phyloP scores from a whole-genome alignment of 2,797 vertebrate genomes.

The Tapirus indicus region DNA sequence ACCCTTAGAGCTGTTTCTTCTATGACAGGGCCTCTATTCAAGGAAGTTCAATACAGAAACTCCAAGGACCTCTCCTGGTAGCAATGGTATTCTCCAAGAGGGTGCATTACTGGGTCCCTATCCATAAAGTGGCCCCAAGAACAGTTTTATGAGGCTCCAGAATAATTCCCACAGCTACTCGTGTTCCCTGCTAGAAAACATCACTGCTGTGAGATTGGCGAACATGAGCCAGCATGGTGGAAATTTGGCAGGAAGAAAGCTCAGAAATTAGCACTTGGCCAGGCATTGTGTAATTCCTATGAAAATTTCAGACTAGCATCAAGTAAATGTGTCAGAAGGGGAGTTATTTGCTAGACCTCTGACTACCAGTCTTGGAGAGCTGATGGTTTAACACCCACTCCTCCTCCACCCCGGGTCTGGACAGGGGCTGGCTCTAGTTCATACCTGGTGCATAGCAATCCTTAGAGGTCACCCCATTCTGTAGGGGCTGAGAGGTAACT shows the following conservation, averaged over 20 bases:
- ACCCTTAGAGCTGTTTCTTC: neutral
- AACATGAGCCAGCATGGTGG: neutral
- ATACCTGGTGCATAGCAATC: no score
- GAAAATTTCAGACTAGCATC: neutral
- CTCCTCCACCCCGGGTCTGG: neutral
- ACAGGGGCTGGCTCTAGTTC: neutral
- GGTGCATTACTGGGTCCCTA: neutral
- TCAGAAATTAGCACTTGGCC: constrained; percentile 43
- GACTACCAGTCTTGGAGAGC: neutral
- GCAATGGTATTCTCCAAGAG: neutral
- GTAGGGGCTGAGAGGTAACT: neutral
- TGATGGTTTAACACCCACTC: neutral
- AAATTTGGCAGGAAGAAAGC: constrained; percentile 53
- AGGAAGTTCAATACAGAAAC: neutral
- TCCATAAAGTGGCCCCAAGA: neutral
- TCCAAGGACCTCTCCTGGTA: neutral
- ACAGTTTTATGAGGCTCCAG: constrained; percentile 19
- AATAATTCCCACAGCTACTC: neutral
- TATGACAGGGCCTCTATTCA: neutral
- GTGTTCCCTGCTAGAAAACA: constrained; percentile 22
- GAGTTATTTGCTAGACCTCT: neutral
- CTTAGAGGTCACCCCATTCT: neutral
- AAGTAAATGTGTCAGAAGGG: constrained; percentile 15
- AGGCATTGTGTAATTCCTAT: constrained; percentile 12
- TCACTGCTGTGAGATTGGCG: neutral